A percentile compares a stretch with the other conserved stretches of the same genome.
phyloP scores from a whole-genome alignment of 2,113 vertebrate genomes.

The Notarius quadriscutis region DNA sequence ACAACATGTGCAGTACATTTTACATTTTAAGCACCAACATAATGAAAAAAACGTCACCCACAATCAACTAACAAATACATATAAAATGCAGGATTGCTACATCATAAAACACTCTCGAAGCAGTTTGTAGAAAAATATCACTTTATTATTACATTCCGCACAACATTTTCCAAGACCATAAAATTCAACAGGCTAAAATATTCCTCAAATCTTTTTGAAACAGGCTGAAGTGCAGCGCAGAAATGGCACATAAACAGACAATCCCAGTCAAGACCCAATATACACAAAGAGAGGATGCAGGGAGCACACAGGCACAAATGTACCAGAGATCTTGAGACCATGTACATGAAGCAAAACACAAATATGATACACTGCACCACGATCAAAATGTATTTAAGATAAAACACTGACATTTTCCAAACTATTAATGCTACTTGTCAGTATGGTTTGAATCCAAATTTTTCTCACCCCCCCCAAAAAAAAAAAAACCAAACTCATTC shows the following conservation, averaged over 20 bases:
- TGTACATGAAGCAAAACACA: slow-evolving; percentile 34
- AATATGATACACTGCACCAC: slow-evolving; percentile 28
- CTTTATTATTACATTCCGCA: slow-evolving; percentile 98
- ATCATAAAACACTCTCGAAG: slow-evolving; percentile 63
- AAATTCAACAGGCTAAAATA: slow-evolving; percentile 86
- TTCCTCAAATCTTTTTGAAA: slow-evolving; percentile 62
- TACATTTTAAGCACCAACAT: slow-evolving; percentile 21
- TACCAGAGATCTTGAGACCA: slow-evolving; percentile 13
- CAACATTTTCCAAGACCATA: slow-evolving; percentile 83
- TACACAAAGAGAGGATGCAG: slow-evolving; percentile 55
- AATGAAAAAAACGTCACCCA: not conserved
- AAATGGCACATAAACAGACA: slow-evolving; percentile 53
- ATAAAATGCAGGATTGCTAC: slow-evolving; percentile 18
- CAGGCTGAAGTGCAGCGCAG: slow-evolving; percentile 66
- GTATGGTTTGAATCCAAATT: not conserved
- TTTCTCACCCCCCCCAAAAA: not conserved
- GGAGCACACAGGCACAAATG: slow-evolving; percentile 42
- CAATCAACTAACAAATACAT: slow-evolving; percentile 10
- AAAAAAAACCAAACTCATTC: not conserved
- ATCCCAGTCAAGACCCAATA: slow-evolving; percentile 57
- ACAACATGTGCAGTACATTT: slow-evolving; percentile 1
- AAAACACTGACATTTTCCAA: not conserved
- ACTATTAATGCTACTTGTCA: slow-evolving; percentile 18
- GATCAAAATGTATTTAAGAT: slow-evolving; percentile 17
- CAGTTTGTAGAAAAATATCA: slow-evolving; percentile 95